phyloP scores from a whole-genome alignment of 2,797 vertebrate genomes.

The Scolopax bukidnonensis region DNA sequence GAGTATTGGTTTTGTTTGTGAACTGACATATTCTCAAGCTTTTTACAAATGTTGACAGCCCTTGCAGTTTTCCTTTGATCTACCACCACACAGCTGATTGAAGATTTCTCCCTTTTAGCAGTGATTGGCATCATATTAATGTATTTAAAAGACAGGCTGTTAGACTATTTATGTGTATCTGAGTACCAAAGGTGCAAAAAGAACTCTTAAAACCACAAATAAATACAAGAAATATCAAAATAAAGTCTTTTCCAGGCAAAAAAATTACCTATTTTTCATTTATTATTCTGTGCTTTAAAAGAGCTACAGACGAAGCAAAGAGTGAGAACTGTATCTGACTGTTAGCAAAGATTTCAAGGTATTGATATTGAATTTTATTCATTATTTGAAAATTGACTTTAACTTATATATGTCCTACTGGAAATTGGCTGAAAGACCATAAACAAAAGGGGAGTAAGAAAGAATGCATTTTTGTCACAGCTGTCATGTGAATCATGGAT shows the following conservation, averaged over 20 bases:
- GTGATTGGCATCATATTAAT: background rate
- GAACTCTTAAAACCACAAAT: background rate
- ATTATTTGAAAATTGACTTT: background rate
- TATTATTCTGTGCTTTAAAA: background rate
- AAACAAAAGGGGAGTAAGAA: conserved; percentile 12
- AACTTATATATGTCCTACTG: background rate
- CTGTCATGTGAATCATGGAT: conserved; percentile 40
- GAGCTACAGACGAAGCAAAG: background rate
- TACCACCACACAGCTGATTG: background rate
- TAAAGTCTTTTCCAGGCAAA: background rate
- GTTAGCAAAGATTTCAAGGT: background rate
- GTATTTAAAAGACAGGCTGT: background rate
- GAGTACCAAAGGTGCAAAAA: background rate
- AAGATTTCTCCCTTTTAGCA: background rate
- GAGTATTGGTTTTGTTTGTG: background rate
- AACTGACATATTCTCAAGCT: background rate
- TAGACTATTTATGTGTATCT: background rate
- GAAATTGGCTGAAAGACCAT: background rate
- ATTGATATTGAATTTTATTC: background rate
- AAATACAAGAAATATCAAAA: background rate
- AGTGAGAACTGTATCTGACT: background rate
- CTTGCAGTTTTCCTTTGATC: background rate
- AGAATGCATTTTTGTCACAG: conserved; percentile 47
- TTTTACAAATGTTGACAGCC: background rate
- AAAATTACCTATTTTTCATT: background rate